Conservation (phyloP, 2,113 vertebrate species). For the Lonchura striata region DNA sequence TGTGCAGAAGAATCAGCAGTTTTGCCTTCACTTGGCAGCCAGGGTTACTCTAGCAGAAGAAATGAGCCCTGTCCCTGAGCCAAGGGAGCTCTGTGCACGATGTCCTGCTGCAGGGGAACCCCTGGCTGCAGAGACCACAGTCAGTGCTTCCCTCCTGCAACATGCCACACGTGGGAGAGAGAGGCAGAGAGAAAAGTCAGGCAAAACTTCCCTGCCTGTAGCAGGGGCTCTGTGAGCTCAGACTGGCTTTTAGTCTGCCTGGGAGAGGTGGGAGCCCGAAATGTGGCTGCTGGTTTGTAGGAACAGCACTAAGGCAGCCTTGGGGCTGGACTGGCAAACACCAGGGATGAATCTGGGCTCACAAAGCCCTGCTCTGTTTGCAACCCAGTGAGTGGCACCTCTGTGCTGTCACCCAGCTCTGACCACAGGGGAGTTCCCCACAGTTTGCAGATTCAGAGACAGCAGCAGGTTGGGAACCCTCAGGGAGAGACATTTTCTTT, state of each 20-base stretch:
- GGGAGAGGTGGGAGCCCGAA: neutral
- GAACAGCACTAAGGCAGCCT: neutral
- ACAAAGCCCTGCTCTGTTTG: fast-evolving
- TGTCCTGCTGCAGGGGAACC: conserved; percentile 34
- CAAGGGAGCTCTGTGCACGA: neutral
- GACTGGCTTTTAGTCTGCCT: neutral
- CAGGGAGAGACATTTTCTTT: neutral
- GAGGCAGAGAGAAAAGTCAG: neutral
- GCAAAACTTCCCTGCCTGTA: neutral
- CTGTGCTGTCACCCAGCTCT: neutral
- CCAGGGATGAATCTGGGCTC: neutral
- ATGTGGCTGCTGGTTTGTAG: neutral
- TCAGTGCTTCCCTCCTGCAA: neutral
- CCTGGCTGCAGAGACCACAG: neutral
- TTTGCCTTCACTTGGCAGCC: neutral
- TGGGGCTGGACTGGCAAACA: neutral
- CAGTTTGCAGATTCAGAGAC: neutral
- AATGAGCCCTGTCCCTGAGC: neutral
- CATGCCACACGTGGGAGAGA: neutral
- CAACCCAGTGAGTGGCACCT: fast-evolving
- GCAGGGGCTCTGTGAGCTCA: fast-evolving
- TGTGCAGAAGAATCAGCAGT: neutral
- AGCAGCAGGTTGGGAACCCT: neutral
- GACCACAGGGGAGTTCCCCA: neutral
- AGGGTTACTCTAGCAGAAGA: conserved; percentile 43